phyloP scores from a whole-genome alignment of 1,140 invertebrate genomes.

The Atta colombica region DNA sequence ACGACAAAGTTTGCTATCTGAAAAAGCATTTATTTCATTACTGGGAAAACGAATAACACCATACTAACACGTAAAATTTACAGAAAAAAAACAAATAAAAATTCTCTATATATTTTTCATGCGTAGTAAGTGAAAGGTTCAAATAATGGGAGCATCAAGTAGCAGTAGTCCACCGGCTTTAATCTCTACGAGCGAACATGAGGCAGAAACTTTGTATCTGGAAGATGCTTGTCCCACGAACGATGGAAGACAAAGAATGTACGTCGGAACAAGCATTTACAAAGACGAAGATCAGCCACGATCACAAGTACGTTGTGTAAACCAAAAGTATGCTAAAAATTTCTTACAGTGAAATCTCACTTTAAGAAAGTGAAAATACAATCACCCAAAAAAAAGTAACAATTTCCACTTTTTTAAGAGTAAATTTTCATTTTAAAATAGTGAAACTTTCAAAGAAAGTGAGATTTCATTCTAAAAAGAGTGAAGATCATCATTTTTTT shows the following conservation, averaged over 20 bases:
- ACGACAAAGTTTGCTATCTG: too few species aligned
- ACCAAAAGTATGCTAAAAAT: neutral
- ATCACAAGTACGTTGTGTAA: slow-evolving; percentile 61
- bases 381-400: too few species aligned
- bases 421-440: too few species aligned
- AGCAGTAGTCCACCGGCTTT: slow-evolving; percentile 51
- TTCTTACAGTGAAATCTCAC: too few species aligned
- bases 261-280: slow-evolving; percentile 14
- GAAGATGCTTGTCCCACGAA: slow-evolving; percentile 58
- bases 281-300: slow-evolving; percentile 62
- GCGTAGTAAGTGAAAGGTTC: slow-evolving; percentile 43
- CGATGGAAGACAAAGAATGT: slow-evolving; percentile 67
- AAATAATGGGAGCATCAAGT: slow-evolving; percentile 65
- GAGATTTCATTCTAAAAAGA: too few species aligned
- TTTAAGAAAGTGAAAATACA: too few species aligned
- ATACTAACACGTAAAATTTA: neutral
- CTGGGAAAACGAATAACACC: neutral
- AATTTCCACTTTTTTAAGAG: too few species aligned
- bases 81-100: neutral
- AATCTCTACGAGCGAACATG: slow-evolving; percentile 11
- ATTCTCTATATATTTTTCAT: neutral
- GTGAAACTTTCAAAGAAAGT: too few species aligned
- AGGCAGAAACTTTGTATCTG: slow-evolving; percentile 33
- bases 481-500: too few species aligned
- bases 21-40: neutral